Evolutionary conservation across 2,888 invertebrate genomes (phyloP), one percentile per base, ranked within the genome.

Genomic region (Hyalella azteca): DNA sequence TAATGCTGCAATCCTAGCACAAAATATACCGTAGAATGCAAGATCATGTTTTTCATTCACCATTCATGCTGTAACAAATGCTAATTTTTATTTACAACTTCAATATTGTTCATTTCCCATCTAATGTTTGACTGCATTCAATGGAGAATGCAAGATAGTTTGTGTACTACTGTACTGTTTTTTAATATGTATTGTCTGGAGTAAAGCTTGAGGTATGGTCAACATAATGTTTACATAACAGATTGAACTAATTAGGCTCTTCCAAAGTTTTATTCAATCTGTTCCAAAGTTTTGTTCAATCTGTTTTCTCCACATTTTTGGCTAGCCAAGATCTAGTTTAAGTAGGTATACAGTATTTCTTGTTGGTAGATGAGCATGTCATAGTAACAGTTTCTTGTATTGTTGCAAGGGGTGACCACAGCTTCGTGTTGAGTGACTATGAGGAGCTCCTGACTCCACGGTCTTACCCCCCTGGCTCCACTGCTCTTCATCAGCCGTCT

Each of bases 401-500:
- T 39, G 13, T 3, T 41, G n/a, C n/a, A 26, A 80, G 73, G 48
- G 82, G 81, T 7, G 82, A 82, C 76, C 80, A 80, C 80, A 78
- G 82, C 15, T 77, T 82, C 32, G 81, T 75, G 41, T 40, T 29
- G 29, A 77, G 78, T 29, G 82, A 82, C 76, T 81, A 79, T 78
- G 82, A 82, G 26, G 81, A 82, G 49, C 78, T 82, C 3, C 78
- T 82, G 3, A 82, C 81, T 29, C 81, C 82, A 26, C 73, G 73
- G 36, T 80, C 81, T 22, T 80, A 73, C 11, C 78, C 66, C 5
- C 82, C 81, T 19, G 73, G 78, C 36, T 45, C 79, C 9, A 78
- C 82, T 66, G 32, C 78, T 22, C 78, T 82, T 4, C 79, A 82
- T 40, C 82, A 82, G 26, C 82, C 82, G 7, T 82, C 82, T 32